These are phyloP conservation scores for Acrossocheilus fasciatus DNA, from an alignment of 2,797 vertebrate genomes.

Conservation along the genomic window DNA sequence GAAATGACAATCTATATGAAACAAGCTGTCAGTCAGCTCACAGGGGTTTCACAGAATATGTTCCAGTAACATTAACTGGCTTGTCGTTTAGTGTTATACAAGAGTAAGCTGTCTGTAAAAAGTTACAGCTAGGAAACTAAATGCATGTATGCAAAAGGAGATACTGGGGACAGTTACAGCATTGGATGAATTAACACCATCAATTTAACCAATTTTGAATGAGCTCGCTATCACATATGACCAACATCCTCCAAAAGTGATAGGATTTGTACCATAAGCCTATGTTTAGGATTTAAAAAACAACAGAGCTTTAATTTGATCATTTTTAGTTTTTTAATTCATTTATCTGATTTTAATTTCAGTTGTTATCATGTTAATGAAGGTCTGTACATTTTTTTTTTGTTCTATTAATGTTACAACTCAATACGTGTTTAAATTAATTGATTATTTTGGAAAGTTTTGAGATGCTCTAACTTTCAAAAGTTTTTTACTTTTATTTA, in stretches of 20 bases:
- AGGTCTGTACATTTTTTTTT: no score
- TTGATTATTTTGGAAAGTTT: not conserved
- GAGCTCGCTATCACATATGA: not conserved
- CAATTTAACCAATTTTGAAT: not conserved
- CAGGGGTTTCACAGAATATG: slow-evolving; percentile 21
- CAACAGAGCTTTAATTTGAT: not conserved
- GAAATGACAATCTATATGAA: slow-evolving; percentile 53
- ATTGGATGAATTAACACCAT: not conserved
- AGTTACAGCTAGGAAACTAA: not conserved
- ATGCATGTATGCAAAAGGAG: not conserved
- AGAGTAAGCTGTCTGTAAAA: not conserved
- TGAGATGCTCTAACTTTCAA: not conserved
- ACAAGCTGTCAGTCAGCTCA: slow-evolving; percentile 49
- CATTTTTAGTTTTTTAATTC: no score
- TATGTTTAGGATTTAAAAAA: not conserved
- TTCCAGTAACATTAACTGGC: slow-evolving; percentile 1
- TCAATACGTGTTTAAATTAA: not conserved
- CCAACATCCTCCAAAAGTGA: not conserved
- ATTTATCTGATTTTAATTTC: not conserved
- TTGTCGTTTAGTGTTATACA: not conserved
- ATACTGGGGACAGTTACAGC: not conserved
- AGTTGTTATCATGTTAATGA: not conserved
- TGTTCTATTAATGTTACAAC: not conserved
- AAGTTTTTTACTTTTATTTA: not conserved
- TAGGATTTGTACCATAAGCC: no score